These are phyloP conservation scores for Lepidurus arcticus DNA, from an alignment of 1,140 invertebrate genomes.

Conservation along the genomic window DNA sequence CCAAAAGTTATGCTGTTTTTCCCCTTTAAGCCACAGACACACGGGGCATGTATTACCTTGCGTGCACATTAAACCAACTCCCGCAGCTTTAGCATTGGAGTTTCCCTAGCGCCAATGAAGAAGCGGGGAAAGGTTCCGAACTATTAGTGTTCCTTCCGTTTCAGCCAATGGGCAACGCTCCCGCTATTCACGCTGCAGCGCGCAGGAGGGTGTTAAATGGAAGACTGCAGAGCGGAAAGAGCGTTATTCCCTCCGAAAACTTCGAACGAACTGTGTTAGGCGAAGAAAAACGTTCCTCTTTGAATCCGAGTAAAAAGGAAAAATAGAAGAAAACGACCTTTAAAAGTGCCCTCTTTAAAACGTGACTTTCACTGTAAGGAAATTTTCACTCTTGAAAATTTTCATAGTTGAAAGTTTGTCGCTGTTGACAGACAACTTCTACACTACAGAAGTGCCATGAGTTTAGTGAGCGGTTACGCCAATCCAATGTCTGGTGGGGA, in stretches of 20 bases:
- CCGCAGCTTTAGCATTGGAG: neutral
- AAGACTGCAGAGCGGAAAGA: neutral
- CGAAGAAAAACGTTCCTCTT: neutral
- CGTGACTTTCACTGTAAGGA: no score
- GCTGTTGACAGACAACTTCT: neutral
- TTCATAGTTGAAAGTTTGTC: neutral
- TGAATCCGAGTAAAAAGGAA: neutral
- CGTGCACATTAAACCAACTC: neutral
- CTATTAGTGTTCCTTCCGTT: neutral
- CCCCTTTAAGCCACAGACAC: no score
- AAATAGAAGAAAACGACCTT: no score
- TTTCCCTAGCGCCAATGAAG: neutral
- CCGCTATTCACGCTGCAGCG: neutral
- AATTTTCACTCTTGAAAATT: no score
- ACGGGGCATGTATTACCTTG: no score
- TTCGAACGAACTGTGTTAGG: neutral
- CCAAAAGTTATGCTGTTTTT: no score
- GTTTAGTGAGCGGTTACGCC: conserved; percentile 6
- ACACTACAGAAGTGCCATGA: neutral
- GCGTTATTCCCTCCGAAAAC: neutral
- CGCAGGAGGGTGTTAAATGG: conserved; percentile 5
- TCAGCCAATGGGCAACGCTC: neutral
- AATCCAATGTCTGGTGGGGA: neutral
- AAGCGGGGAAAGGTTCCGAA: neutral
- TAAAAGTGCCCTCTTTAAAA: no score